Conservation (phyloP, 2,797 vertebrate genomes). For the Channallabes apus region DNA sequence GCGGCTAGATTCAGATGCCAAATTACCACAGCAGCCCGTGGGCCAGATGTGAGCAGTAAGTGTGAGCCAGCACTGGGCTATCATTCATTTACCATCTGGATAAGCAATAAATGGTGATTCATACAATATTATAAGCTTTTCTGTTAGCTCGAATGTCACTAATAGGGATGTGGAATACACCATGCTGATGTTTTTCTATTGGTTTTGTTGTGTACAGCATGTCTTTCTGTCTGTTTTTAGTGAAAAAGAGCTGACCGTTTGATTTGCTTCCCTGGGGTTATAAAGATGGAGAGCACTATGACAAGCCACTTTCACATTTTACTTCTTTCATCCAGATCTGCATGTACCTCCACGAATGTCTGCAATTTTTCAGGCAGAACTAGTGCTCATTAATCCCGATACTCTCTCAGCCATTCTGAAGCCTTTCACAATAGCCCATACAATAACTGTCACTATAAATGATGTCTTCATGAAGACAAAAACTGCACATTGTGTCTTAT, state of each 20-base stretch:
- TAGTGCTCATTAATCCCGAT: constrained; percentile 28
- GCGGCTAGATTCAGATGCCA: constrained; percentile 16
- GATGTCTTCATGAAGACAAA: constrained; percentile 30
- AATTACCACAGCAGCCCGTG: background rate
- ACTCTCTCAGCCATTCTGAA: constrained; percentile 14
- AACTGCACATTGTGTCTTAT: background rate
- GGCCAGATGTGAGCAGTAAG: constrained; percentile 11
- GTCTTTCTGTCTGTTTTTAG: background rate
- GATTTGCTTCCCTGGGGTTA: constrained; percentile 1
- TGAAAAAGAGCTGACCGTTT: constrained; percentile 23
- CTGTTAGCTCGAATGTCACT: constrained; percentile 6
- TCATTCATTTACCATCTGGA: constrained; percentile 26
- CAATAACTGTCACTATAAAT: constrained; percentile 20
- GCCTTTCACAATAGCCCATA: constrained; percentile 13
- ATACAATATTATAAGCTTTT: constrained; percentile 9
- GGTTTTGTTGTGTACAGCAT: constrained; percentile 2
- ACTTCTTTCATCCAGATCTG: constrained; percentile 17
- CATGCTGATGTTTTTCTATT: background rate
- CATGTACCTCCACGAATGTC: background rate
- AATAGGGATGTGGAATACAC: background rate
- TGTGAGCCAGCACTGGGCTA: background rate
- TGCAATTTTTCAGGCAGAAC: constrained; percentile 5
- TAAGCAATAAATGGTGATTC: background rate
- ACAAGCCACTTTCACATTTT: constrained; percentile 12
- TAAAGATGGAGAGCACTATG: constrained; percentile 3